phyloP scores from a whole-genome alignment of 2,113 vertebrate genomes.

The Misgurnus mizolepis region DNA sequence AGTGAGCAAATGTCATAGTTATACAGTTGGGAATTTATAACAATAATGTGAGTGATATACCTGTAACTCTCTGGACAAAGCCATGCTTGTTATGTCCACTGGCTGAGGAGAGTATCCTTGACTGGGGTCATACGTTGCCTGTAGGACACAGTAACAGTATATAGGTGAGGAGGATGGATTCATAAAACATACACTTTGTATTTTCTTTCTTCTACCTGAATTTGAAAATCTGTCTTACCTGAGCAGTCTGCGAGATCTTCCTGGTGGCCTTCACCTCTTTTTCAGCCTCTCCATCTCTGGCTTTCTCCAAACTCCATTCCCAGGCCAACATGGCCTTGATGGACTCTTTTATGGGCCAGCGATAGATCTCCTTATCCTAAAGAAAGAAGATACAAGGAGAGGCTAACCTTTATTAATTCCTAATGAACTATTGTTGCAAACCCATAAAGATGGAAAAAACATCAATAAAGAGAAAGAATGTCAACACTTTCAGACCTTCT shows the following conservation, averaged over 20 bases:
- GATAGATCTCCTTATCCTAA: conserved; percentile 94
- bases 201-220: neutral
- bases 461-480: neutral
- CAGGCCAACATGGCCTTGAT: conserved; percentile 93
- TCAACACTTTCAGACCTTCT: conserved; percentile 77
- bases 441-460: neutral
- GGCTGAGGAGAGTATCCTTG: conserved; percentile 91
- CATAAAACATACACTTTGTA: neutral
- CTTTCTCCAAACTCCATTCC: conserved; percentile 94
- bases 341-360: conserved; percentile 95
- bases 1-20: too few species aligned
- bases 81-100: conserved; percentile 81
- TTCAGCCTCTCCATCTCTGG: conserved; percentile 85
- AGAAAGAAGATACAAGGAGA: neutral
- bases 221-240: conserved; percentile 69
- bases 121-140: conserved; percentile 86
- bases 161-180: neutral
- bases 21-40: neutral
- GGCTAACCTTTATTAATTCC: neutral
- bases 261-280: conserved; percentile 83
- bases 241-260: conserved; percentile 90
- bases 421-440: neutral
- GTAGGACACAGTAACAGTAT: neutral
- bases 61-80: conserved; percentile 89
- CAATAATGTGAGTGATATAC: conserved; percentile 57